phyloP scores from a whole-genome alignment of 2,888 invertebrate genomes.

The Liodrosophila aerea region DNA sequence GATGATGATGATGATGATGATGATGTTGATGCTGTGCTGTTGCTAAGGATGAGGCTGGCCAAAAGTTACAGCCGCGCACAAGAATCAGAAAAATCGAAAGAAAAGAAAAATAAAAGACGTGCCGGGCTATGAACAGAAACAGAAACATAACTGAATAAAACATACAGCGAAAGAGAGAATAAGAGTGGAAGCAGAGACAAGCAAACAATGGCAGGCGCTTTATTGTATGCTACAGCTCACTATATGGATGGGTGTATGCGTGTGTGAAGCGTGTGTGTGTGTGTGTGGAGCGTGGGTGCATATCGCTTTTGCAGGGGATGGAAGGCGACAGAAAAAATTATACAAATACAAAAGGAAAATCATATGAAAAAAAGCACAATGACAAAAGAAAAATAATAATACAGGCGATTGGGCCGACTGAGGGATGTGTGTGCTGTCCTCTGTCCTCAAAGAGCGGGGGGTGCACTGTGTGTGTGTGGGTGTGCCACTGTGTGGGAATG shows the following conservation, averaged over 20 bases:
- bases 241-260: not conserved
- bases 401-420: conserved; percentile 64
- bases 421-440: conserved; percentile 52
- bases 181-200: not conserved
- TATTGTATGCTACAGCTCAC: not conserved
- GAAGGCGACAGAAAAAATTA: conserved; percentile 75
- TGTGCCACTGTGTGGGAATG: not conserved
- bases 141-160: conserved; percentile 27
- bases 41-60: conserved; percentile 39
- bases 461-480: not conserved
- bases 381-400: conserved; percentile 72
- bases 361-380: conserved; percentile 71
- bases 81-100: conserved; percentile 24
- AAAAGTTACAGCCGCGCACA: conserved; percentile 62
- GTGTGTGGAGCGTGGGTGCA: conserved; percentile 23
- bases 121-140: conserved; percentile 38
- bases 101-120: conserved; percentile 64
- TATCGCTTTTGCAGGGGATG: conserved; percentile 38
- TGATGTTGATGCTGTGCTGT: conserved; percentile 1
- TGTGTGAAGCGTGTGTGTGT: not conserved
- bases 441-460: not conserved
- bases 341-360: conserved; percentile 74
- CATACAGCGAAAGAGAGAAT: not conserved
- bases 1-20: conserved; percentile 5
- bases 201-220: conserved; percentile 41